Evolutionary conservation across 2,797 vertebrate species (phyloP).

Genomic region (Spea hammondii): DNA sequence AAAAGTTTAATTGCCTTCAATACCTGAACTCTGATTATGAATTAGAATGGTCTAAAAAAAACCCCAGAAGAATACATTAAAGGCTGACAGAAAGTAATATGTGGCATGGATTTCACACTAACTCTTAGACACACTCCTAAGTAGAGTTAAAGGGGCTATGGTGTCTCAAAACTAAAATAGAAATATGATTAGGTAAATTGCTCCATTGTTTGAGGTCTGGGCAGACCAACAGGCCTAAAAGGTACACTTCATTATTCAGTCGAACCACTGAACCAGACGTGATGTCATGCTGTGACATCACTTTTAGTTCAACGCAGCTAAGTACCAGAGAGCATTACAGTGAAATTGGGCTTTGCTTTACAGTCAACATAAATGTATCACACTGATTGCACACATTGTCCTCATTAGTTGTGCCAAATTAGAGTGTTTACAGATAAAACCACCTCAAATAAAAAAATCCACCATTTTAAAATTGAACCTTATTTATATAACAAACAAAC

Average conservation of each 20-base stretch:
- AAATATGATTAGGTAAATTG: not conserved
- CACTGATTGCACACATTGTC: no score
- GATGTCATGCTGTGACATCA: conserved; percentile 1
- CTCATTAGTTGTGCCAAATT: no score
- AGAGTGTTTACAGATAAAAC: no score
- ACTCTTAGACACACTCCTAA: not conserved
- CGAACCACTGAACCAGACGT: not conserved
- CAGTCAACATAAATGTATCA: no score
- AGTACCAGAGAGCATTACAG: not conserved
- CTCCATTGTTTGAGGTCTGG: not conserved
- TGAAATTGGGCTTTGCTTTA: not conserved
- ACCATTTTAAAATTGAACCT: no score
- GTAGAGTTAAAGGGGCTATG: not conserved
- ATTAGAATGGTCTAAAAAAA: not conserved
- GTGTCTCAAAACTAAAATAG: not conserved
- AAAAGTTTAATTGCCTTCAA: conserved; percentile 11
- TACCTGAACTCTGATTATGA: conserved; percentile 11
- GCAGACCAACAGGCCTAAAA: not conserved
- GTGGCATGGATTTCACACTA: not conserved
- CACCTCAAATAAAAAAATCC: no score
- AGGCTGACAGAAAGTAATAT: no score
- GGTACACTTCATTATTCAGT: not conserved
- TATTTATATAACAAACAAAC: no score
- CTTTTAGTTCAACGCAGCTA: not conserved
- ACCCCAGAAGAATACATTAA: no score